Evolutionary conservation across 2,888 invertebrate genomes (phyloP).

Genomic region (Epirrhoe alternata): DNA sequence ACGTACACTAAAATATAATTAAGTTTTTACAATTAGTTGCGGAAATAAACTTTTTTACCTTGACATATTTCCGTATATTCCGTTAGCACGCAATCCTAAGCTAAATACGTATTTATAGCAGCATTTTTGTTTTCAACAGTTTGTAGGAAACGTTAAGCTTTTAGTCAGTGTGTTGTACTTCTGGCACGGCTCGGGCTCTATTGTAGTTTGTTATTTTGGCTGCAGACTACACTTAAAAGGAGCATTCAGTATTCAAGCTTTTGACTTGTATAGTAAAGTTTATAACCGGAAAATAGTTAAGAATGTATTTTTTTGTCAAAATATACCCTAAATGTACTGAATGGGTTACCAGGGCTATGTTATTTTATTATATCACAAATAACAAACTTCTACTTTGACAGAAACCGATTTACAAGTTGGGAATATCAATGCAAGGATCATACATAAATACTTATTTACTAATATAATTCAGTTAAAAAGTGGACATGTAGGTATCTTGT

Average conservation of each 20-base stretch:
- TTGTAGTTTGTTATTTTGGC: background rate
- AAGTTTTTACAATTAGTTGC: constrained; percentile 14
- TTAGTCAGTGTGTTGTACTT: constrained; percentile 6
- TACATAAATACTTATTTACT: too few relatives aligned
- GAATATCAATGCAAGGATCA: too few relatives aligned
- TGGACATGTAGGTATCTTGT: too few relatives aligned
- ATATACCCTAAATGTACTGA: background rate
- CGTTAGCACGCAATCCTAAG: constrained; percentile 32
- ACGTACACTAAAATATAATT: background rate
- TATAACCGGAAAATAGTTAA: background rate
- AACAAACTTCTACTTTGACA: too few relatives aligned
- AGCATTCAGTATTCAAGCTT: too few relatives aligned
- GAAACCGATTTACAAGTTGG: too few relatives aligned
- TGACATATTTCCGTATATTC: constrained; percentile 30
- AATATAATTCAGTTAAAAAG: too few relatives aligned
- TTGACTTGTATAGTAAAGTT: background rate
- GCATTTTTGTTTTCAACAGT: constrained; percentile 17
- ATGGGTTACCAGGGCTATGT: too few relatives aligned
- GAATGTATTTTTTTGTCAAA: background rate
- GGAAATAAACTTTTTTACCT: constrained; percentile 19
- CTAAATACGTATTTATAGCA: too few relatives aligned
- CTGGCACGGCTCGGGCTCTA: constrained; percentile 2
- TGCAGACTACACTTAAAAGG: background rate
- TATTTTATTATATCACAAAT: too few relatives aligned
- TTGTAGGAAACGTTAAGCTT: constrained; percentile 11